Percentiles rank a stretch among this genome's conserved stretches.
These are phyloP conservation scores for Momotus momota DNA, from an alignment of 2,797 vertebrate species.

Conservation along the genomic window DNA sequence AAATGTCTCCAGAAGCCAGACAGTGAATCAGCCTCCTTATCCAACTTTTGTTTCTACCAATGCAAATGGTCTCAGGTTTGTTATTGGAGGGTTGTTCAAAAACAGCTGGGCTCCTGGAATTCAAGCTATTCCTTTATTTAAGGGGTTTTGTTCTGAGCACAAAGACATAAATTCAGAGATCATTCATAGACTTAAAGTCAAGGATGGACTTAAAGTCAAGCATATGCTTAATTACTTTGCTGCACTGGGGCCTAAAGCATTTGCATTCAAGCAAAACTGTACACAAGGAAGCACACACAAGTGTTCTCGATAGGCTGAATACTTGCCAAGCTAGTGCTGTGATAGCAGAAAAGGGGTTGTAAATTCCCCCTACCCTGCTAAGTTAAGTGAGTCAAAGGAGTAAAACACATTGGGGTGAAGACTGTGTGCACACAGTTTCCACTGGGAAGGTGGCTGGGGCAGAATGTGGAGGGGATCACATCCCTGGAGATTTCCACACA, in stretches of 20 bases:
- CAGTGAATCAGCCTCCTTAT: conserved; percentile 72
- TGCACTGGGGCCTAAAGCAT: conserved; percentile 19
- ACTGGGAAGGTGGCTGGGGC: neutral
- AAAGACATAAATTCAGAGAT: conserved; percentile 34
- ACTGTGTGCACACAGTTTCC: neutral
- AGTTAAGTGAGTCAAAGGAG: neutral
- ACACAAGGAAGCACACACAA: neutral
- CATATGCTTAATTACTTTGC: neutral
- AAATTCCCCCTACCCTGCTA: neutral
- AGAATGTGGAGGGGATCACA: neutral
- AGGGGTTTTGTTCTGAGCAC: conserved; percentile 53
- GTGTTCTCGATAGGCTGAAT: neutral
- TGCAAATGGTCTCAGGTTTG: conserved; percentile 12
- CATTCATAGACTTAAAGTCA: conserved; percentile 32
- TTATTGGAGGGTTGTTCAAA: conserved; percentile 49
- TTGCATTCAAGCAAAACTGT: conserved; percentile 24
- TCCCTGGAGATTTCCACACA: neutral
- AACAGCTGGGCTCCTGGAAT: conserved; percentile 73
- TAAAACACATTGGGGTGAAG: neutral
- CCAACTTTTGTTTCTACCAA: conserved; percentile 72
- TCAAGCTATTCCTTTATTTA: conserved; percentile 60
- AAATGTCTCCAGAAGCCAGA: conserved; percentile 69
- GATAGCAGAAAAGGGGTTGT: neutral
- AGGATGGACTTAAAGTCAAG: conserved; percentile 28
- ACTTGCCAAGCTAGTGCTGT: neutral